phyloP scores from a whole-genome alignment of 2,888 invertebrate species.

The Noctua pronuba region DNA sequence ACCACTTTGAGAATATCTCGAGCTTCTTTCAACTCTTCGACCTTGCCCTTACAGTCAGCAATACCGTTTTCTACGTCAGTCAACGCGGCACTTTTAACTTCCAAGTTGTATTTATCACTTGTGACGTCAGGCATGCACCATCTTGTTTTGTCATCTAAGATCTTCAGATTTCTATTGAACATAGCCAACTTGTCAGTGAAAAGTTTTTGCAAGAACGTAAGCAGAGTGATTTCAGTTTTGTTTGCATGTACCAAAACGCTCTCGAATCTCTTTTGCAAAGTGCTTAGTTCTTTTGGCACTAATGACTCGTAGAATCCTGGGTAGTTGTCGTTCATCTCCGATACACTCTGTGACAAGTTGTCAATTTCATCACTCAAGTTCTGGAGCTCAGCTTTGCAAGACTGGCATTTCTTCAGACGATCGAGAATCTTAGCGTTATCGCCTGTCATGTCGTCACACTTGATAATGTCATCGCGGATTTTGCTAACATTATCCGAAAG shows the following conservation, averaged over 20 bases:
- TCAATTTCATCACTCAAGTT: conserved; percentile 92
- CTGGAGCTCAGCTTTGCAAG: conserved; percentile 93
- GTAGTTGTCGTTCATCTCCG: conserved; percentile 93
- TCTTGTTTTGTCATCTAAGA: conserved; percentile 96
- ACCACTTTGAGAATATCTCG: conserved; percentile 93
- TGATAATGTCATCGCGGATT: conserved; percentile 95
- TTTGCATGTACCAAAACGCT: conserved; percentile 94
- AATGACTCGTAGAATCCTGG: conserved; percentile 94
- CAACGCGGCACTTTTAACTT: conserved; percentile 96
- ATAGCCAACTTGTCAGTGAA: conserved; percentile 96
- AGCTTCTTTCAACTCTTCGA: conserved; percentile 93
- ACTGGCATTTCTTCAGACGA: conserved; percentile 94
- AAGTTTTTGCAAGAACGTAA: conserved; percentile 96
- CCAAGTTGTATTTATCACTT: conserved; percentile 97
- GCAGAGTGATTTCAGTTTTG: conserved; percentile 94
- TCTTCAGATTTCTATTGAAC: conserved; percentile 94
- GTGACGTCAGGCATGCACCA: conserved; percentile 97
- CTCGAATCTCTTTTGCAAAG: conserved; percentile 95
- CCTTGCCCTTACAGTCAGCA: conserved; percentile 92
- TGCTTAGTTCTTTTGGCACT: conserved; percentile 95
- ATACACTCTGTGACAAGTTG: conserved; percentile 92
- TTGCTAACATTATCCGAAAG: conserved; percentile 93
- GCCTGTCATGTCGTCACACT: conserved; percentile 97
- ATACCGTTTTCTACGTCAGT: conserved; percentile 94
- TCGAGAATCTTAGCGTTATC: conserved; percentile 95